These are phyloP conservation scores for Smittia sp. DNA, from an alignment of 2,888 invertebrate species.

Conservation along the genomic window DNA sequence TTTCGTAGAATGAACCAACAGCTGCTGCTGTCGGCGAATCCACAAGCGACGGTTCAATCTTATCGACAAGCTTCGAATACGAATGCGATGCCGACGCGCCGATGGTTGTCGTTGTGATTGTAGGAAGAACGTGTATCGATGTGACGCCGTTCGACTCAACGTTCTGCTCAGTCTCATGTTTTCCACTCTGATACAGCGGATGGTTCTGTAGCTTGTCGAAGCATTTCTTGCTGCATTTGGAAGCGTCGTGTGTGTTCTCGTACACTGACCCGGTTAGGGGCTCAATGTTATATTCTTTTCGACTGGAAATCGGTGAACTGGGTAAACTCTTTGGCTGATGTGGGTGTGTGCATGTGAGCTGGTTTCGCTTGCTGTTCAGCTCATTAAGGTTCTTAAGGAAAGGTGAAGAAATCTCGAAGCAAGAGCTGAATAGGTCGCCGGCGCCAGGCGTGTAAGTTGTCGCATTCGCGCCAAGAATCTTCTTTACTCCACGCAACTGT, in stretches of 20 bases:
- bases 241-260: not conserved
- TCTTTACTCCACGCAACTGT: constrained; percentile 77
- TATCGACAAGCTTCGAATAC: constrained; percentile 9
- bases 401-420: constrained; percentile 71
- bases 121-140: constrained; percentile 40
- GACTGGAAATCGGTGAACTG: constrained; percentile 55
- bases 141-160: constrained; percentile 45
- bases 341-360: not conserved
- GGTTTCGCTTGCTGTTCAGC: constrained; percentile 48
- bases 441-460: constrained; percentile 55
- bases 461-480: constrained; percentile 68
- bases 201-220: constrained; percentile 56
- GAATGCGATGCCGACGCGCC: constrained; percentile 46
- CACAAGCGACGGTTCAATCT: not conserved
- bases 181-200: constrained; percentile 55
- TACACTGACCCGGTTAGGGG: not conserved
- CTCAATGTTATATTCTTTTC: constrained; percentile 46
- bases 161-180: constrained; percentile 43
- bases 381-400: constrained; percentile 54
- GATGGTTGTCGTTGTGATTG: constrained; percentile 43
- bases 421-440: constrained; percentile 68
- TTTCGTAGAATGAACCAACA: constrained; percentile 42
- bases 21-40: constrained; percentile 9
- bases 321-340: constrained; percentile 55
- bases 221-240: constrained; percentile 30